Percentiles rank a stretch among this genome's conserved stretches.
phyloP scores from a whole-genome alignment of 1,140 invertebrate species.

The Oppia nitens region DNA sequence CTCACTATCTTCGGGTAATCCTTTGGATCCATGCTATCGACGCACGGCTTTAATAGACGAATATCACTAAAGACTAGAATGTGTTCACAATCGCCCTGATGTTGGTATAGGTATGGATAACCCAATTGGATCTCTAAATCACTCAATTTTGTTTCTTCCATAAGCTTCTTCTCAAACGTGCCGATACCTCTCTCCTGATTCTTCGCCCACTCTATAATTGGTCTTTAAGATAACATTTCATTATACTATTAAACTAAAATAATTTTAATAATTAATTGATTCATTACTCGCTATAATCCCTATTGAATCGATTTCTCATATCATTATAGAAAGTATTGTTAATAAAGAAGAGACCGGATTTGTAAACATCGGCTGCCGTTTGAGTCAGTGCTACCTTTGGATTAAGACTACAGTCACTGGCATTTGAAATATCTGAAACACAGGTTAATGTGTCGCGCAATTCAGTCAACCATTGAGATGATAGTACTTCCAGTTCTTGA shows the following conservation, averaged over 20 bases:
- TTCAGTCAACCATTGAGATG: conserved; percentile 41
- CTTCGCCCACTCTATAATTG: conserved; percentile 45
- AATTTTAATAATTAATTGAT: background rate
- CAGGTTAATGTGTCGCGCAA: conserved; percentile 49
- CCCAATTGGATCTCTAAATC: conserved; percentile 48
- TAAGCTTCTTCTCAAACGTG: conserved; percentile 36
- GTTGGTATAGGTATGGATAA: conserved; percentile 61
- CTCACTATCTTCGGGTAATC: conserved; percentile 6
- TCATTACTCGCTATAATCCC: conserved; percentile 41
- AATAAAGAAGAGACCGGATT: conserved; percentile 58
- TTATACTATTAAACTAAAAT: background rate
- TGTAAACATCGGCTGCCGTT: conserved; percentile 41
- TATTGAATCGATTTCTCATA: conserved; percentile 35
- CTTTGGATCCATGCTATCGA: background rate
- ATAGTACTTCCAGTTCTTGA: conserved; percentile 41
- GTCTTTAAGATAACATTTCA: conserved; percentile 13
- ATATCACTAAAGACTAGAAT: conserved; percentile 55
- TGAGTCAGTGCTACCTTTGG: conserved; percentile 29
- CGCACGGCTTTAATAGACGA: conserved; percentile 1
- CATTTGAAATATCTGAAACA: conserved; percentile 40
- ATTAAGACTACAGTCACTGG: conserved; percentile 42
- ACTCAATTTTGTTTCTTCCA: conserved; percentile 43
- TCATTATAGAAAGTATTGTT: conserved; percentile 63
- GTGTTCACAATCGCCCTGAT: conserved; percentile 79
- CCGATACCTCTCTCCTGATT: conserved; percentile 31